These are phyloP conservation scores for Enteromius fasciolatus DNA, from an alignment of 2,797 vertebrate species.

Conservation along the genomic window DNA sequence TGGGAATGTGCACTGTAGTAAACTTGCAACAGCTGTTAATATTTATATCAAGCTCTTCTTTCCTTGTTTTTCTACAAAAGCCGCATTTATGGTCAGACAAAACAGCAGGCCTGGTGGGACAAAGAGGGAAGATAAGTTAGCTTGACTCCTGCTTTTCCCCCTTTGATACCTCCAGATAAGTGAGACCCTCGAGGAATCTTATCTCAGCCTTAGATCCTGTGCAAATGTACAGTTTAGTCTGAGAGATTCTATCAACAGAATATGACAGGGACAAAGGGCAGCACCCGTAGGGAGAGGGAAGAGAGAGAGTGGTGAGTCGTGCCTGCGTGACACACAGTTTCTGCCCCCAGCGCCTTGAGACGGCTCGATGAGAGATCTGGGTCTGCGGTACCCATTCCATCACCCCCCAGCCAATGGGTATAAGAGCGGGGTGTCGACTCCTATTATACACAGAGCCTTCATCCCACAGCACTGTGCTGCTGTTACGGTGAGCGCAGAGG, in stretches of 20 bases:
- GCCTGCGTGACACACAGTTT: slow-evolving; percentile 50
- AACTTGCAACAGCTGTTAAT: slow-evolving; percentile 72
- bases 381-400: slow-evolving; percentile 36
- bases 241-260: slow-evolving; percentile 77
- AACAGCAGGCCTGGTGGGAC: slow-evolving; percentile 67
- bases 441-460: slow-evolving; percentile 45
- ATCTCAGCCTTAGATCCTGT: slow-evolving; percentile 76
- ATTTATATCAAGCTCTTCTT: slow-evolving; percentile 23
- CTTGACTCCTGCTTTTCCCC: slow-evolving; percentile 65
- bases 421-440: slow-evolving; percentile 49
- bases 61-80: slow-evolving; percentile 4
- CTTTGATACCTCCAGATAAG: slow-evolving; percentile 79
- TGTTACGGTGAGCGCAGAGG: slow-evolving; percentile 64
- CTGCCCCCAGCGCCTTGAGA: slow-evolving; percentile 38
- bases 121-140: slow-evolving; percentile 62
- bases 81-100: slow-evolving; percentile 61
- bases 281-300: slow-evolving; percentile 62
- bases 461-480: slow-evolving; percentile 64
- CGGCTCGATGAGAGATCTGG: slow-evolving; percentile 35
- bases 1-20: slow-evolving; percentile 69
- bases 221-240: slow-evolving; percentile 79
- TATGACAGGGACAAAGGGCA: slow-evolving; percentile 74
- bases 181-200: slow-evolving; percentile 72
- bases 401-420: slow-evolving; percentile 39
- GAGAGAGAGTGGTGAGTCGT: slow-evolving; percentile 9